Base-by-base conservation (phyloP, 1,140 invertebrate genomes). In the Neodiprion lecontei region DNA sequence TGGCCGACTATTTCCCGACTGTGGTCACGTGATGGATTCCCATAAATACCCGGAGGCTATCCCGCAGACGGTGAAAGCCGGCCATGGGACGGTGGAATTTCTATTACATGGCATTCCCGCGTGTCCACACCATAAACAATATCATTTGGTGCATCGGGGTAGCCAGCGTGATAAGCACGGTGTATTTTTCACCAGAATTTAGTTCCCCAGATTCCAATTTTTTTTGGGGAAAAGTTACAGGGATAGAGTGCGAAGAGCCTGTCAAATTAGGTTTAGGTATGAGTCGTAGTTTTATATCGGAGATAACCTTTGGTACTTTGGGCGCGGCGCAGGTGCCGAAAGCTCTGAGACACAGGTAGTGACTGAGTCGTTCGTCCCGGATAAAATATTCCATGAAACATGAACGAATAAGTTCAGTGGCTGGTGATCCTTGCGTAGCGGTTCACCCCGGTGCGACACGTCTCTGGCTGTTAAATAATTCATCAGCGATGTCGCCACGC, bases 101-200 rank as follows among this genome's bases (percentile, higher is more conserved):
- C 82, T 80, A 83, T 83, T 83, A 83, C 77, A 83, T 77, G 75
- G 80, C 77, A 75, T 80, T 79, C 80, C 80, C 74, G 72, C 78
- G 77, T 78, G 75, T 79, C 77, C 75, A 66, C 74, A 75, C 81
- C 81, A 81, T 83, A 83, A 82, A 83, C 82, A 83, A 83, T 83
- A 83, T 83, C 82, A 83, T 83, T 81, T 81, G 82, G 67, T 75
- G 67, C 74, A 67, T 72, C 72, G 74, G 79, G 82, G 78, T 75
- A 79, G 74, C 77, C 71, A 72, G 76, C 77, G 77, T 81, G 81
- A 80, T 40, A 40, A 40, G 28, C 28, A 40, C 28, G 28, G 28
- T 40, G 5, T 40, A 40, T 40, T 40, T 40, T 40, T 40, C 28
- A 40, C 28, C 2, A 40, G 28, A 40, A 40, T 40, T 40, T 5